Evolutionary conservation across 2,888 invertebrate genomes (phyloP).

Genomic region (Ptilodon capucinus): DNA sequence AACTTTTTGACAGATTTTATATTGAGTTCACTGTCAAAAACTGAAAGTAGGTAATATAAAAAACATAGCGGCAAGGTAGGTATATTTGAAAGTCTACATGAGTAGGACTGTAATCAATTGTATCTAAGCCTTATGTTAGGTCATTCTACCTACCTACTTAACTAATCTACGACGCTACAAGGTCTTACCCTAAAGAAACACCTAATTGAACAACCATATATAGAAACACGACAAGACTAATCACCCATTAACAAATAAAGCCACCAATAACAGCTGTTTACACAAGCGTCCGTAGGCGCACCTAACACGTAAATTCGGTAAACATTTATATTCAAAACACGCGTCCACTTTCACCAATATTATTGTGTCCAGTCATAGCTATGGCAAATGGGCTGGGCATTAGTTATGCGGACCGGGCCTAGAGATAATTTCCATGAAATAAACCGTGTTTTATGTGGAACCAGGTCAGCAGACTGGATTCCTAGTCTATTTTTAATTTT

Average conservation of each 20-base stretch:
- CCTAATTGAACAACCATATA: background rate
- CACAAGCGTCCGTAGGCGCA: background rate
- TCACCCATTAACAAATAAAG: background rate
- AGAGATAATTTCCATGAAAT: background rate
- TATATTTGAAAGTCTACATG: too few relatives aligned
- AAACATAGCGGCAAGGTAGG: too few relatives aligned
- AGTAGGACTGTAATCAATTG: too few relatives aligned
- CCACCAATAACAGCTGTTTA: background rate
- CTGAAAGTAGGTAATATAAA: too few relatives aligned
- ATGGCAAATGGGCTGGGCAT: background rate
- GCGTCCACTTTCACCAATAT: conserved; percentile 9
- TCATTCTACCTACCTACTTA: too few relatives aligned
- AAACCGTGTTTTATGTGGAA: background rate
- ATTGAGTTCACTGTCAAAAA: too few relatives aligned
- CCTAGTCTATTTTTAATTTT: too few relatives aligned
- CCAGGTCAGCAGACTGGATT: background rate
- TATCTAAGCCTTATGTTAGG: too few relatives aligned
- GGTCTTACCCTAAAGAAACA: too few relatives aligned
- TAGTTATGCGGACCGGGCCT: background rate
- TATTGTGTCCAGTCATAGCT: background rate
- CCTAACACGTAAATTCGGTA: conserved; percentile 6
- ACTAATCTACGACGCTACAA: too few relatives aligned
- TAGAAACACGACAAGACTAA: background rate
- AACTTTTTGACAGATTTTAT: too few relatives aligned
- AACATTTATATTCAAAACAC: conserved; percentile 7